phyloP scores from a whole-genome alignment of 2,113 vertebrate species.

The Cyanoderma ruficeps region DNA sequence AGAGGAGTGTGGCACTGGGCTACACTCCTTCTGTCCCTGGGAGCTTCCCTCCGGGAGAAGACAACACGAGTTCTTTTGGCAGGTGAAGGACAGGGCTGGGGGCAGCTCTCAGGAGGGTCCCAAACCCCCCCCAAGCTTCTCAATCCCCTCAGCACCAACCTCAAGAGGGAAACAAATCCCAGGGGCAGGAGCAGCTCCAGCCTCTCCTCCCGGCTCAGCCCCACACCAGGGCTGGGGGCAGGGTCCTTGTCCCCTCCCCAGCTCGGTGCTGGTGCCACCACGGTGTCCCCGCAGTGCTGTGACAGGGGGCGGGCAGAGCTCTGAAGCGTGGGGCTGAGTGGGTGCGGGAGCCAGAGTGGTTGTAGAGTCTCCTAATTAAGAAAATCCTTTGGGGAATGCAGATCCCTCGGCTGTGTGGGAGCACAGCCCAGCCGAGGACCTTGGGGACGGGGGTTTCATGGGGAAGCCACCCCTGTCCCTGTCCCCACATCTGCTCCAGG shows the following conservation, averaged over 20 bases:
- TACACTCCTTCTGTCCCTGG: too few species aligned
- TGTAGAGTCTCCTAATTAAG: not conserved
- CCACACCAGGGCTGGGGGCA: not conserved
- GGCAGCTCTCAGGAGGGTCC: not conserved
- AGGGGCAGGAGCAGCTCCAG: not conserved
- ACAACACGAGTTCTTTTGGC: too few species aligned
- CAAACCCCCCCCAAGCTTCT: not conserved
- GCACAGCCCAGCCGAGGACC: not conserved
- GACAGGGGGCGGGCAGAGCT: not conserved
- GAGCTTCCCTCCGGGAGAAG: too few species aligned
- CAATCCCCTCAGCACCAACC: not conserved
- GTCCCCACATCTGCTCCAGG: not conserved
- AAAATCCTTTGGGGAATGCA: not conserved
- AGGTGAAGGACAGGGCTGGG: too few species aligned
- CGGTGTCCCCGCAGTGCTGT: accelerated
- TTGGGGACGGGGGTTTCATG: accelerated
- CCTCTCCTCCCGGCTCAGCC: not conserved
- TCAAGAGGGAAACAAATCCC: not conserved
- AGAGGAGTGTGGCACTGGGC: too few species aligned
- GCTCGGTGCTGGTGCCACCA: accelerated
- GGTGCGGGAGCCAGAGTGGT: not conserved
- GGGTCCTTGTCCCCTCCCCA: accelerated
- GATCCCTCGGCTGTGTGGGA: not conserved
- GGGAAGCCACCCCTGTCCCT: not conserved
- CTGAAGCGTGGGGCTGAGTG: not conserved